A percentile compares a stretch with the other conserved stretches of the same genome.
phyloP scores from a whole-genome alignment of 2,113 vertebrate species.

The Acrocephalus kingi region DNA sequence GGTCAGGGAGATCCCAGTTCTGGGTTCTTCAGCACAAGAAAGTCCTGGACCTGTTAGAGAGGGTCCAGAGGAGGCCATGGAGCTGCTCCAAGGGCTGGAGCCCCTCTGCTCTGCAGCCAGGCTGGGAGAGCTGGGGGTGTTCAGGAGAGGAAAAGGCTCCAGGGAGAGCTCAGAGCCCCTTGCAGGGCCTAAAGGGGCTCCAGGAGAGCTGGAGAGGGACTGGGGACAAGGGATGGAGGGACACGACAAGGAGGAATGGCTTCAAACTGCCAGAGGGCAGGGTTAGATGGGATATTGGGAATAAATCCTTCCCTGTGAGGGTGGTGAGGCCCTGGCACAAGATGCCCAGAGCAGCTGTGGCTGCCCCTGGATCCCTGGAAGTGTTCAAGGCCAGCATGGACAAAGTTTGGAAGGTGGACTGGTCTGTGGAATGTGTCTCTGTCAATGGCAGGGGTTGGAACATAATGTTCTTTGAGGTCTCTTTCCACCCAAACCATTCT shows the following conservation, averaged over 20 bases:
- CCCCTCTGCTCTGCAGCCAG: background rate
- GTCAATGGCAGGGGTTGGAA: background rate
- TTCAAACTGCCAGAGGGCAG: fast-evolving
- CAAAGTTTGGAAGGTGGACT: background rate
- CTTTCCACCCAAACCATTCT: background rate
- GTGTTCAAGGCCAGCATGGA: fast-evolving
- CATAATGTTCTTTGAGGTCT: fast-evolving
- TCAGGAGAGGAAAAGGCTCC: background rate
- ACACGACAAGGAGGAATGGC: background rate
- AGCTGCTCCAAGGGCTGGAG: background rate
- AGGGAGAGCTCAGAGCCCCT: background rate
- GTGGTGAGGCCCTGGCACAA: fast-evolving
- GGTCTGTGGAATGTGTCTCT: background rate
- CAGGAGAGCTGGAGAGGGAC: background rate
- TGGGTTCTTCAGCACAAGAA: background rate
- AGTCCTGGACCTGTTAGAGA: background rate
- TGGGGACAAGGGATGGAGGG: fast-evolving
- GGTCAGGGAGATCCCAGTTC: background rate
- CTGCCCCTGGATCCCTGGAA: background rate
- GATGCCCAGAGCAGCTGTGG: background rate
- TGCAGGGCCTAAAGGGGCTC: fast-evolving
- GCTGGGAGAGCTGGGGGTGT: background rate
- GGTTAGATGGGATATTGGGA: fast-evolving
- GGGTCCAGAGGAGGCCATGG: background rate
- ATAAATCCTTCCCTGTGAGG: background rate